These are phyloP conservation scores for Cheilosia variabilis DNA, from an alignment of 2,888 invertebrate species.

Conservation along the genomic window DNA sequence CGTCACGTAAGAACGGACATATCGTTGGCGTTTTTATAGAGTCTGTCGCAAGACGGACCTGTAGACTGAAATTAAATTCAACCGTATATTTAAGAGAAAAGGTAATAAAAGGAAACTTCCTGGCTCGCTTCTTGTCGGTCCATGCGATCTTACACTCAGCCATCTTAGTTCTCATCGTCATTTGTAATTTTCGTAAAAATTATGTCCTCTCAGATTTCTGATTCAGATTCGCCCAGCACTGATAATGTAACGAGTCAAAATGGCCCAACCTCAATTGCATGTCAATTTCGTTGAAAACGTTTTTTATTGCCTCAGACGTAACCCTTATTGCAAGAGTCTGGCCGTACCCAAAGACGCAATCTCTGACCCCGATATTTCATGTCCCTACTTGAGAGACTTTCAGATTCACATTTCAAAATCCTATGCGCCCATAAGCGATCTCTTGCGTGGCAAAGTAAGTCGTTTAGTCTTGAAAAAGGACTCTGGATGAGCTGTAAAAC, in stretches of 20 bases:
- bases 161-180: too few relatives aligned
- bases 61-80: too few relatives aligned
- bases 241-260: not conserved
- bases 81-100: too few relatives aligned
- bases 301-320: constrained; percentile 19
- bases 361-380: constrained; percentile 28
- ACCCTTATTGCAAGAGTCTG: constrained; percentile 21
- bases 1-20: too few relatives aligned
- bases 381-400: constrained; percentile 36
- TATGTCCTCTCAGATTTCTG: not conserved
- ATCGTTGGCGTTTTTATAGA: too few relatives aligned
- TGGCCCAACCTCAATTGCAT: not conserved
- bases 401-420: constrained; percentile 23
- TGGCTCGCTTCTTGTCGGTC: too few relatives aligned
- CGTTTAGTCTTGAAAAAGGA: constrained; percentile 7
- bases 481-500: constrained; percentile 33
- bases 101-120: too few relatives aligned
- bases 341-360: constrained; percentile 32
- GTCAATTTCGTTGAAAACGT: not conserved
- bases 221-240: not conserved
- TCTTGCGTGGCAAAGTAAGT: constrained; percentile 10
- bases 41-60: too few relatives aligned
- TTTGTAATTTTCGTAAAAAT: too few relatives aligned
- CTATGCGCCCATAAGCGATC: constrained; percentile 1
- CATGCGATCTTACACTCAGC: too few relatives aligned